phyloP scores from a whole-genome alignment of 2,888 invertebrate genomes.

The Alsophila aescularia region DNA sequence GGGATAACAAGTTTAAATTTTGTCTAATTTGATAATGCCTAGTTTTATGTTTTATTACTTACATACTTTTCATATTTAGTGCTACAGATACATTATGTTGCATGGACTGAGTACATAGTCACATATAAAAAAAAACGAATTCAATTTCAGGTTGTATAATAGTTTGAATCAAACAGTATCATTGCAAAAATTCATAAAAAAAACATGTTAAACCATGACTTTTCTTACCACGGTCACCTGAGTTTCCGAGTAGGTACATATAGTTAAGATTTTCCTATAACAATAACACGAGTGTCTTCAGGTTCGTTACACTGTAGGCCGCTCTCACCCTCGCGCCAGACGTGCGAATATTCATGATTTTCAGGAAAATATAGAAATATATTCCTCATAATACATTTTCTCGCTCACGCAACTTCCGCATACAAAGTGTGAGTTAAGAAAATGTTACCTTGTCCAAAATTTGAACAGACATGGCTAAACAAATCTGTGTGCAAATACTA shows the following conservation, averaged over 20 bases:
- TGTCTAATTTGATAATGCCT: too few relatives aligned
- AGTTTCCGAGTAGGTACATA: not conserved
- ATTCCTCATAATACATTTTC: constrained; percentile 6
- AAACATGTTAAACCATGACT: too few relatives aligned
- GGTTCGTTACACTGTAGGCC: constrained; percentile 19
- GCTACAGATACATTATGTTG: too few relatives aligned
- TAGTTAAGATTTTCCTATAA: not conserved
- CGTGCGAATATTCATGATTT: constrained; percentile 21
- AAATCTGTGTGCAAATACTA: not conserved
- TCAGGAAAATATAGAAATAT: constrained; percentile 13
- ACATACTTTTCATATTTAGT: too few relatives aligned
- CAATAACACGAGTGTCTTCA: not conserved
- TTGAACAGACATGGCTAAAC: not conserved
- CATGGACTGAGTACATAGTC: too few relatives aligned
- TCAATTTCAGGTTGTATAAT: too few relatives aligned
- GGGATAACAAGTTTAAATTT: too few relatives aligned
- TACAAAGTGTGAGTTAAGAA: constrained; percentile 15
- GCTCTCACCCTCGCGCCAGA: not conserved
- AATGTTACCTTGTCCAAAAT: not conserved
- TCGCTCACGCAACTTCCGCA: constrained; percentile 3
- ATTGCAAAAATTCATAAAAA: too few relatives aligned
- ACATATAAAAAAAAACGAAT: too few relatives aligned
- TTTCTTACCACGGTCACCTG: too few relatives aligned
- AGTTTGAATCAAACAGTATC: too few relatives aligned
- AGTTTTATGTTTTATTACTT: too few relatives aligned